Conservation (phyloP, 1,140 invertebrate species). For the Bradysia coprophila region DNA sequence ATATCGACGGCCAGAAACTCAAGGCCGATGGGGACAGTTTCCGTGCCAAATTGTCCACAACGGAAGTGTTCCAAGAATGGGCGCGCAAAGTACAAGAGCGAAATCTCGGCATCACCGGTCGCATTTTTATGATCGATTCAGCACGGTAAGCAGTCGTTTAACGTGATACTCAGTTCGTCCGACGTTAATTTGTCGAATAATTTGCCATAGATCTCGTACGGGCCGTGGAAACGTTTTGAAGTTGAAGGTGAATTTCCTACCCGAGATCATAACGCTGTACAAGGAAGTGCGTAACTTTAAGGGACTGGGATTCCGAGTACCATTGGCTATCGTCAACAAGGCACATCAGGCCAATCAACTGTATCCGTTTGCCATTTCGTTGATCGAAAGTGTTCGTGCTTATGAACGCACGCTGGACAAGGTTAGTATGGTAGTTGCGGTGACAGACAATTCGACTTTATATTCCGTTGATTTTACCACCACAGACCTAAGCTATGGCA, state of each 20-base stretch:
- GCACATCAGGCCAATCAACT: slow-evolving; percentile 96
- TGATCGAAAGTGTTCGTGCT: slow-evolving; percentile 93
- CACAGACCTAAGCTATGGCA: no score
- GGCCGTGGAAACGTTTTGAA: slow-evolving; percentile 80
- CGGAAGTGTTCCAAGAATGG: slow-evolving; percentile 97
- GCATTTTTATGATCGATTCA: slow-evolving; percentile 89
- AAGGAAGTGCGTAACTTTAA: slow-evolving; percentile 98
- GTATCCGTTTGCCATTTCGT: slow-evolving; percentile 96
- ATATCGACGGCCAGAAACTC: slow-evolving; percentile 96
- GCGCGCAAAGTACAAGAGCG: slow-evolving; percentile 84
- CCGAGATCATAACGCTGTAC: slow-evolving; percentile 93
- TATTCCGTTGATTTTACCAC: not conserved
- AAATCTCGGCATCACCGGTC: slow-evolving; percentile 80
- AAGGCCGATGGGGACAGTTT: slow-evolving; percentile 98
- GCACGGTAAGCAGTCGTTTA: slow-evolving; percentile 10
- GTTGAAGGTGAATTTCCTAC: slow-evolving; percentile 91
- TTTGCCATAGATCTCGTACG: slow-evolving; percentile 42
- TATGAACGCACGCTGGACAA: slow-evolving; percentile 94
- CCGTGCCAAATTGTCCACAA: slow-evolving; percentile 83
- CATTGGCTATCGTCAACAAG: slow-evolving; percentile 95
- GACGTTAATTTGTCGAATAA: no score
- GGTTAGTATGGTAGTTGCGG: no score
- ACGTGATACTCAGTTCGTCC: no score
- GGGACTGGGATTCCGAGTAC: slow-evolving; percentile 90
- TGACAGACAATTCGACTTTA: slow-evolving; percentile 13